Evolutionary conservation across 2,113 vertebrate species (phyloP), one percentile per base, ranked within the genome.

Genomic region (Alosa alosa): DNA sequence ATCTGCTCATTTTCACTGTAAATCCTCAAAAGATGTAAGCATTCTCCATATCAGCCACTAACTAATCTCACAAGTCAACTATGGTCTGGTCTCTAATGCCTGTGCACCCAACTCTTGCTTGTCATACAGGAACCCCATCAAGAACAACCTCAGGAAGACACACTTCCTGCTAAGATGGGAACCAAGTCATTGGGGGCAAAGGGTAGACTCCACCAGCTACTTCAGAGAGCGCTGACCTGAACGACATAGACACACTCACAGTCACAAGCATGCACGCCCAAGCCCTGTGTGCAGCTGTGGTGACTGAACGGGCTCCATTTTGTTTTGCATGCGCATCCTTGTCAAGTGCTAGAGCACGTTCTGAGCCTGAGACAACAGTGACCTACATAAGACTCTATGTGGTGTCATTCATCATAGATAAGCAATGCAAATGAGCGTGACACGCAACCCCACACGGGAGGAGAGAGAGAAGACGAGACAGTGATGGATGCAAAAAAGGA

Each of bases 351-450:
- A 4, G 72, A 39, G 11, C 36, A 36, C 6, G 6, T 7, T 15
- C 9, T 2, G 60, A 78, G 31, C 31, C 72, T 39, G 84, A 85
- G 81, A 87, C 49, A 57, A 78, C 44, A 55, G 45, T 83, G 49
- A 82, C 88, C 86, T 81, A 84, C 60, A 85, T 83, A 68, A 60
- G 25, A 84, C 64, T 39, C 4, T 17, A 47, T 57, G 44, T 57
- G 81, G 57, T 84, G 85, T 44, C 47, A 75, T 49, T 86, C 20
- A 11, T 86, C 81, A 84, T 25, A 83, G 25, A 82, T 75, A 82
- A 64, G 36, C 82, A 55, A 81, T 57, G 55, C 78, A 82, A 57
- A 86, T 81, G 25, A 55, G 82, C 50, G 13, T 41, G 47, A 46
- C n/a, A 36, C 46, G n/a, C 82, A 49, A 39, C 60, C 68, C 57